These are phyloP conservation scores for Pristionchus maxplancki DNA, from an alignment of 2,888 invertebrate species.

Conservation along the genomic window DNA sequence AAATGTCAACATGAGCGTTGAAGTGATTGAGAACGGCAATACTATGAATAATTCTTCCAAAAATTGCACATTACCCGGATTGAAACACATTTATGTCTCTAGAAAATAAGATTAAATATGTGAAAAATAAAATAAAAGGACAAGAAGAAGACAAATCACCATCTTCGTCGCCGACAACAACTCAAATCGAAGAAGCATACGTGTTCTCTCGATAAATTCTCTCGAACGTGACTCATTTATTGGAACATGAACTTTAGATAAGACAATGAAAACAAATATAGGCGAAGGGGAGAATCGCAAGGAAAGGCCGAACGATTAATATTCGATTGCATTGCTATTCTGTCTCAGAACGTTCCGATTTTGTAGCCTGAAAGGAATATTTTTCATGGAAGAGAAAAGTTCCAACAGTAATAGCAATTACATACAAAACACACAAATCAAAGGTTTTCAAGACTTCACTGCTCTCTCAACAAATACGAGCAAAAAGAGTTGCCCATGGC, in stretches of 20 bases:
- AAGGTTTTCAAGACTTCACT: neutral
- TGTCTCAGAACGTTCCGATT: neutral
- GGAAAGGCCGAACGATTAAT: neutral
- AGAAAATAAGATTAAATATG: too few species aligned
- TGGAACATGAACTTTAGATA: neutral
- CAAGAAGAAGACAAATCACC: too few species aligned
- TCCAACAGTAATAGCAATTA: neutral
- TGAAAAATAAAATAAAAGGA: too few species aligned
- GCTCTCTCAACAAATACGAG: neutral
- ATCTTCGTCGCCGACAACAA: too few species aligned
- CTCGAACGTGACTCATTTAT: neutral
- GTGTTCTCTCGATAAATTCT: too few species aligned
- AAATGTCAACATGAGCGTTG: too few species aligned
- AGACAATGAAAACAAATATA: neutral
- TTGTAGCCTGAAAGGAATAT: neutral
- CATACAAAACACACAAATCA: too few species aligned
- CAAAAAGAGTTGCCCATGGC: constrained; percentile 70
- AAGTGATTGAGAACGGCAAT: too few species aligned
- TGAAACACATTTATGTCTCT: too few species aligned
- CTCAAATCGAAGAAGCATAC: too few species aligned
- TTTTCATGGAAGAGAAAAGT: neutral
- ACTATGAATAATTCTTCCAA: neutral
- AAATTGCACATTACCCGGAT: too few species aligned
- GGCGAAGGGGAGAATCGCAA: neutral
- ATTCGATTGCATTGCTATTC: neutral